Evolutionary conservation across 2,888 invertebrate species (phyloP), one percentile per base, ranked within the genome.

Genomic region (Linnaemya vulpina): DNA sequence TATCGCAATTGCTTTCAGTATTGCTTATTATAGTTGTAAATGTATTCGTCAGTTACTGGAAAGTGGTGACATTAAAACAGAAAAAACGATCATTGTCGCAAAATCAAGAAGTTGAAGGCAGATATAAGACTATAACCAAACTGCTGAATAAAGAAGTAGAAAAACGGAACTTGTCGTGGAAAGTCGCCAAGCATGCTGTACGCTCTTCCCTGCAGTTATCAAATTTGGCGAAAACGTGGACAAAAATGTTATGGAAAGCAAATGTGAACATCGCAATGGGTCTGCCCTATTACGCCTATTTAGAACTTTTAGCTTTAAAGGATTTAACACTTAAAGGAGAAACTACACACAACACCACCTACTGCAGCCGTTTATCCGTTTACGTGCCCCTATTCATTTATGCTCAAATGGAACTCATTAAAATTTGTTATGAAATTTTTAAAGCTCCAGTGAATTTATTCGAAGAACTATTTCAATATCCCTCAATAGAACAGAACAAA

Each of bases 1-100:
- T 92, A 11, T 90, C 89, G 25, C 91, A 92, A 78, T 86, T 95
- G 35, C 89, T 94, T 1, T 95, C 95, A 0, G 93, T 96, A 55
- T 89, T 94, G 0, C 88, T 96, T 1, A 95, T 96, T 88, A 94
- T 95, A 4, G 89, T 94, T 1, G 94, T 95, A 0, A 95, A 95
- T 62, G 94, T 94, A 0, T 87, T 94, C 0, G 94, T 95, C 87
- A 95, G 95, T 88, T 93, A 95, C 58, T 94, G 93, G 79, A 95
- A 94, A 15, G 87, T 86, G 7, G 87, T 88, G 15, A 63, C 84
- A 0, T 60, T 87, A 35, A 88, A 88, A 0, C 46, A 58, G 13
- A 86, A 86, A 5, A 89, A 88, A 43, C 84, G 87, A 9, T 84
- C 87, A 4, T 86, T 88, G 0, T 88, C 89, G 1, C 86, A 87